phyloP scores from a whole-genome alignment of 2,797 vertebrate genomes.

The Picus viridis region DNA sequence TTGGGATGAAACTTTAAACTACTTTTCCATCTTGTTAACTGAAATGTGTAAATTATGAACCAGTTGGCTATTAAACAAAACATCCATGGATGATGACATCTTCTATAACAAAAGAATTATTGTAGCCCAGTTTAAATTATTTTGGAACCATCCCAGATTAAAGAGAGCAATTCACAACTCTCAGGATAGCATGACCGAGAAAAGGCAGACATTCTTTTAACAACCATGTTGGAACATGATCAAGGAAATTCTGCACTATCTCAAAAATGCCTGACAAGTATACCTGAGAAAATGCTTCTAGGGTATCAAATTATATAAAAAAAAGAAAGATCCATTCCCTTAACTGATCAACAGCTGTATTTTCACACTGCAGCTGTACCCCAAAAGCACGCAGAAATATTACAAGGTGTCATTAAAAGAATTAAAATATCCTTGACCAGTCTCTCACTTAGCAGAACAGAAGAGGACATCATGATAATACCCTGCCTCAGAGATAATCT shows the following conservation, averaged over 20 bases:
- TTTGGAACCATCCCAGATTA: conserved; percentile 46
- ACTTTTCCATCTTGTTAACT: conserved; percentile 16
- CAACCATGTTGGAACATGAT: conserved; percentile 44
- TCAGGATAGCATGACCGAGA: not conserved
- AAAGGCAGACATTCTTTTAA: conserved; percentile 52
- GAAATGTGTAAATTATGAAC: conserved; percentile 52
- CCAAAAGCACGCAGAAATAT: not conserved
- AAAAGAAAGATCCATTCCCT: not conserved
- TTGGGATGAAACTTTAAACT: conserved; percentile 32
- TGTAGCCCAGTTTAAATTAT: conserved; percentile 34
- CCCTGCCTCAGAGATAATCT: not conserved
- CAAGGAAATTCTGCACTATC: conserved; percentile 44
- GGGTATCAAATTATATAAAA: not conserved
- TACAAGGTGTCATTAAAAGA: not conserved
- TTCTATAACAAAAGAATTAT: conserved; percentile 65
- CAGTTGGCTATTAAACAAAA: conserved; percentile 46
- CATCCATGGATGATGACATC: not conserved
- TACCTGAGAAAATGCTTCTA: conserved; percentile 46
- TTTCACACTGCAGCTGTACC: not conserved
- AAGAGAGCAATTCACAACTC: conserved; percentile 40
- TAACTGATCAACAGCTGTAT: not conserved
- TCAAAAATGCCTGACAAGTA: conserved; percentile 23
- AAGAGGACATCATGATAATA: conserved; percentile 10
- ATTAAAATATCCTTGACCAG: not conserved
- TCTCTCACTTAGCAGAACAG: not conserved